Conservation (phyloP, 2,797 vertebrate species). For the Galaxias olidus region DNA sequence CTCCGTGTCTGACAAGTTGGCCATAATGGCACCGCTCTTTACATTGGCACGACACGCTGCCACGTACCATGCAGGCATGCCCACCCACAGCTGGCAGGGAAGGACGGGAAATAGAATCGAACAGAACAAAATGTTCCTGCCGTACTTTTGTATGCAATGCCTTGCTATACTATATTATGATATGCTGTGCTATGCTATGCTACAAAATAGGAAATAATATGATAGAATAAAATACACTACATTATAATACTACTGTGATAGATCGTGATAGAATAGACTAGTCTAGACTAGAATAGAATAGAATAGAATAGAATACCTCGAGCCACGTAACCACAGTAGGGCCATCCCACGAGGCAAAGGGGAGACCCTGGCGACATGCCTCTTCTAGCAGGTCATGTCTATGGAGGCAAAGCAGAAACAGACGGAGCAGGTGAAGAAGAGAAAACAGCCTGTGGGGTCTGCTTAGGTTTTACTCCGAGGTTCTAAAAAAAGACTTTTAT, state of each 20-base stretch:
- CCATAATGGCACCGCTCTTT: conserved; percentile 93
- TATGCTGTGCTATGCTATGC: too few relatives aligned
- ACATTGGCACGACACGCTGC: conserved; percentile 93
- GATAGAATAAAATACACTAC: too few relatives aligned
- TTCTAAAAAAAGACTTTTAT: background rate
- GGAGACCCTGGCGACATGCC: conserved; percentile 90
- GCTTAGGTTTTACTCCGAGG: too few relatives aligned
- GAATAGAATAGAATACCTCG: conserved; percentile 73
- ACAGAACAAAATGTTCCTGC: conserved; percentile 6
- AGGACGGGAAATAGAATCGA: conserved; percentile 20
- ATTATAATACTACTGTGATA: too few relatives aligned
- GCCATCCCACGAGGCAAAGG: conserved; percentile 93
- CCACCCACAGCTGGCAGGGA: conserved; percentile 86
- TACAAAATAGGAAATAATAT: too few relatives aligned
- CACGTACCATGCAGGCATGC: conserved; percentile 95
- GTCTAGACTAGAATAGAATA: background rate
- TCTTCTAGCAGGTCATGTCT: conserved; percentile 92
- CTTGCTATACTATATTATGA: too few relatives aligned
- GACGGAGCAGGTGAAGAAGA: background rate
- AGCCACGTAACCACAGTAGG: conserved; percentile 94
- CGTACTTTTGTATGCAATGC: background rate
- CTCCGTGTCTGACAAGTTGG: conserved; percentile 90
- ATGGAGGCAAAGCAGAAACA: conserved; percentile 31
- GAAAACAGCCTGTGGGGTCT: background rate
- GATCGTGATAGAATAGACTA: background rate